A percentile compares a stretch with the other conserved stretches of the same genome.
Conservation (phyloP, 2,113 vertebrate species). For the Actenoides hombroni region DNA sequence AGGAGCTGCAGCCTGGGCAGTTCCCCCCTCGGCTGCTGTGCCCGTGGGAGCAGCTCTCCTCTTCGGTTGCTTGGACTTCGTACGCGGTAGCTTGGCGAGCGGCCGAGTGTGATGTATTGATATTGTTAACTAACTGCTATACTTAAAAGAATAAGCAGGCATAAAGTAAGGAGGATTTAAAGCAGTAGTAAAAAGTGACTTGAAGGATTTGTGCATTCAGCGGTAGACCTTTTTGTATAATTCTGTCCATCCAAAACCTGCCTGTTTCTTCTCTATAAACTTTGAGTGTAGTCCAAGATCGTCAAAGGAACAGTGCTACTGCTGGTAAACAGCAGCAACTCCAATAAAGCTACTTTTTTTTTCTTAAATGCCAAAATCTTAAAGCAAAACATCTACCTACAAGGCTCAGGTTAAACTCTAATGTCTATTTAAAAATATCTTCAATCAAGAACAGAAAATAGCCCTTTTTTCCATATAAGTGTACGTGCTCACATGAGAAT, state of each 20-base stretch:
- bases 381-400: not conserved
- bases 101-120: not conserved
- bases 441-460: not conserved
- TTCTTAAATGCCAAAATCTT: not conserved
- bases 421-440: not conserved
- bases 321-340: not conserved
- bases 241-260: not conserved
- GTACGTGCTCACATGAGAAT: rapidly evolving
- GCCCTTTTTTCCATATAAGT: rapidly evolving
- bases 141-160: not conserved
- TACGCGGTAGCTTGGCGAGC: not conserved
- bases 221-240: not conserved
- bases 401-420: not conserved
- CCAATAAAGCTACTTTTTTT: not conserved
- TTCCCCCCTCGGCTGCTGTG: rapidly evolving
- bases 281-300: not conserved
- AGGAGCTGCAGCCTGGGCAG: rapidly evolving
- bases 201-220: not conserved
- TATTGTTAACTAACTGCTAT: not conserved
- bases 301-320: not conserved
- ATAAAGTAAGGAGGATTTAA: not conserved
- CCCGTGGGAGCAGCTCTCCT: not conserved
- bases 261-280: not conserved
- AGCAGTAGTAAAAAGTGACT: not conserved
- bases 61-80: not conserved